These are phyloP conservation scores for Manacus vitellinus DNA, from an alignment of 2,113 vertebrate species.

Conservation along the genomic window DNA sequence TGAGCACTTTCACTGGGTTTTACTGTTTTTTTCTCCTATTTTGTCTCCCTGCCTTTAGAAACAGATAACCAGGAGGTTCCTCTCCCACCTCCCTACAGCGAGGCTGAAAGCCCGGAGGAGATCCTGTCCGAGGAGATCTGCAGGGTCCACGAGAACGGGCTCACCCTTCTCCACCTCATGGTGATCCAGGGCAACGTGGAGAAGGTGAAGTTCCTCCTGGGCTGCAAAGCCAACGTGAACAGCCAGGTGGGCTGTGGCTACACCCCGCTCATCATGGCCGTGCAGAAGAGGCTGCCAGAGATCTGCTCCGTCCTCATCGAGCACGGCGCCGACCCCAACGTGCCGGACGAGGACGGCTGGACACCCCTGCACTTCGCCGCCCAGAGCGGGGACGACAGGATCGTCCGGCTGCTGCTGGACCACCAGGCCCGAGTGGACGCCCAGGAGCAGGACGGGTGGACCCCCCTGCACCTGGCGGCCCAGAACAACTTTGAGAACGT, in stretches of 20 bases:
- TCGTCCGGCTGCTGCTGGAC: conserved; percentile 76
- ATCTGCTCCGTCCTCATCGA: conserved; percentile 75
- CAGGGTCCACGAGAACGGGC: conserved; percentile 55
- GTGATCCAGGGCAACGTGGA: conserved; percentile 75
- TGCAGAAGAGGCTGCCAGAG: conserved; percentile 75
- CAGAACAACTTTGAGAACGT: conserved; percentile 88
- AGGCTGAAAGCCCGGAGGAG: background rate
- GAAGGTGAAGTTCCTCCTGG: conserved; percentile 76
- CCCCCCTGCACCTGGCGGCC: conserved; percentile 82
- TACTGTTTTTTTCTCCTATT: background rate
- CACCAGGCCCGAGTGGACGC: conserved; percentile 66
- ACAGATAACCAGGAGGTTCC: background rate
- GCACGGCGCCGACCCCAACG: conserved; percentile 53
- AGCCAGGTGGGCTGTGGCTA: conserved; percentile 68
- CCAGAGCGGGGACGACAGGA: conserved; percentile 82
- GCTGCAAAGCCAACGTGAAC: conserved; percentile 75
- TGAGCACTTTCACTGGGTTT: background rate
- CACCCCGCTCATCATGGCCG: conserved; percentile 79
- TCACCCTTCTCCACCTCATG: conserved; percentile 77
- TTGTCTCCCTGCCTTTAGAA: background rate
- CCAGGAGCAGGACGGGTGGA: conserved; percentile 80
- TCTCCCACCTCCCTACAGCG: rapidly evolving
- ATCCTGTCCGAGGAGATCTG: conserved; percentile 60
- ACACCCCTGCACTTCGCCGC: conserved; percentile 83
- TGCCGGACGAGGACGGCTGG: conserved; percentile 81